Conservation (phyloP, 2,888 invertebrate species). For the Argyresthia goedartella region DNA sequence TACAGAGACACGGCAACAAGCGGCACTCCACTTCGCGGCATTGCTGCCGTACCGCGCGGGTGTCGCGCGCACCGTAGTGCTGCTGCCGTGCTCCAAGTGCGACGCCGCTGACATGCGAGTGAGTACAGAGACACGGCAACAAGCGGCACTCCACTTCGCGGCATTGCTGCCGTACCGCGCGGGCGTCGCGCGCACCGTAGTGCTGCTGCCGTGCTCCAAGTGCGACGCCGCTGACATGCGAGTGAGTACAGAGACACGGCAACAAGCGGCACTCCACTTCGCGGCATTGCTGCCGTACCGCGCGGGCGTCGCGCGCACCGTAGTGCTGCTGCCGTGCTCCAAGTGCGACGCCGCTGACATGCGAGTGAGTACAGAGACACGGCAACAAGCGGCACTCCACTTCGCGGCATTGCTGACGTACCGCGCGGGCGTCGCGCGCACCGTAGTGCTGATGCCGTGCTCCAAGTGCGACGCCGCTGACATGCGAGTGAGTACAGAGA, state of each 20-base stretch:
- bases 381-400: too few species aligned
- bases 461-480: slow-evolving; percentile 76
- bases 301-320: slow-evolving; percentile 85
- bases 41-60: slow-evolving; percentile 84
- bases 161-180: too few species aligned
- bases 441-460: slow-evolving; percentile 86
- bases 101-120: slow-evolving; percentile 72
- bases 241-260: slow-evolving; percentile 19
- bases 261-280: slow-evolving; percentile 76
- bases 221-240: too few species aligned
- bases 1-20: background rate
- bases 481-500: slow-evolving; percentile 48
- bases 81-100: slow-evolving; percentile 86
- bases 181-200: too few species aligned
- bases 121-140: background rate
- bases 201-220: too few species aligned
- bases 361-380: slow-evolving; percentile 57
- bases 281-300: slow-evolving; percentile 83
- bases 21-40: slow-evolving; percentile 65
- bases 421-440: slow-evolving; percentile 87
- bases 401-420: slow-evolving; percentile 81
- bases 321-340: slow-evolving; percentile 85
- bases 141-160: background rate
- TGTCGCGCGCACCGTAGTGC: slow-evolving; percentile 84
- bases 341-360: slow-evolving; percentile 77